Base-by-base conservation (phyloP, 2,888 invertebrate genomes). In the Coenonympha arcania region DNA sequence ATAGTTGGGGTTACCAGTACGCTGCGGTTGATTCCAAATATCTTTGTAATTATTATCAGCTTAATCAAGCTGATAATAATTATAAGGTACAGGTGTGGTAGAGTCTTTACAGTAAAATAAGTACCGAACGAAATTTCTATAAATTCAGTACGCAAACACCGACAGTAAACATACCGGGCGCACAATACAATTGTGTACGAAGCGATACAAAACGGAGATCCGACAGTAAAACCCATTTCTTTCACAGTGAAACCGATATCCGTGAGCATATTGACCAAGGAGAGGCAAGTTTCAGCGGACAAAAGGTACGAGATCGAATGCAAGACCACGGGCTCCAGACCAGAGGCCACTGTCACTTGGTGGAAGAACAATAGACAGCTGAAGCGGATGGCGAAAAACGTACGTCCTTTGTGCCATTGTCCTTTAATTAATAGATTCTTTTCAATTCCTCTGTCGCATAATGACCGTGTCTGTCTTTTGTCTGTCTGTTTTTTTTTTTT, bases 221-320 rank as follows among this genome's bases (percentile, higher is more conserved):
- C 24, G 37, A 48, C 28, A 56, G 52, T 15, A 52, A 50, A 50
- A 48, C 36, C 48, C 39, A 16, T 48, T 51, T 71, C 72, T 71
- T 59, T 87, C 86, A n/a, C 89, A 95, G 95, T 95, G 68, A 95
- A 94, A 87, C 95, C 95, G 39, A 89, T 94, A 69, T 89, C 91
- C 54, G 95, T 95, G 60, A 90, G 90, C 68, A 95, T 96, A 67
- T 78, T 94, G 65, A 94, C 93, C 50, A 94, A 94, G 77, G 93
- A 94, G 73, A 89, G 91, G 66, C 92, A 92, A 70, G 90, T 96
- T 48, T 94, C 93, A 15, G 94, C 95, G 0, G 95, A 94, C 68
- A 93, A 93, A 72, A 89, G 92, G 57, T 95, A 95, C 77, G 94
- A 95, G 66, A 91, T 96, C 54, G 95, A 95, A 72, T 96, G 96